These are phyloP conservation scores for Syrphus vitripennis DNA, from an alignment of 2,888 invertebrate species.

Conservation along the genomic window DNA sequence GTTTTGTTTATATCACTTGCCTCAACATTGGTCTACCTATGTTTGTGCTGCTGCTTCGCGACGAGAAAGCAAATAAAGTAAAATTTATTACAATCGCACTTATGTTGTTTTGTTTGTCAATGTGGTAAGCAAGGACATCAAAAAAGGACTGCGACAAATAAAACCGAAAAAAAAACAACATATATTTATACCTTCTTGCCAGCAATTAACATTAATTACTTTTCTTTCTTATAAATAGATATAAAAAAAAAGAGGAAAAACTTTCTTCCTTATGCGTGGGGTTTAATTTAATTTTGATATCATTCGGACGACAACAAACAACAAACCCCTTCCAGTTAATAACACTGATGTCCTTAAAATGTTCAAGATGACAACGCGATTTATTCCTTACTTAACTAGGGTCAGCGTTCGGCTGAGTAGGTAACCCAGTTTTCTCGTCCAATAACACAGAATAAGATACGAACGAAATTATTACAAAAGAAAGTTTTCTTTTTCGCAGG, in stretches of 20 bases:
- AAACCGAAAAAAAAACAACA: background rate
- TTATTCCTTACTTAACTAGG: slow-evolving; percentile 36
- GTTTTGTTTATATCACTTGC: background rate
- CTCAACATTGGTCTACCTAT: background rate
- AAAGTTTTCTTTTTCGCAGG: slow-evolving; percentile 6
- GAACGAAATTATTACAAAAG: slow-evolving; percentile 24
- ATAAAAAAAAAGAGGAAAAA: background rate
- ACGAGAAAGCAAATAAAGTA: slow-evolving; percentile 40
- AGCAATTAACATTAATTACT: slow-evolving; percentile 27
- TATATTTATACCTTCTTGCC: too few relatives aligned
- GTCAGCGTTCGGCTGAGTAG: slow-evolving; percentile 37
- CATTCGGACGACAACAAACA: background rate
- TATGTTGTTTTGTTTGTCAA: slow-evolving; percentile 42
- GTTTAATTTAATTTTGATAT: background rate
- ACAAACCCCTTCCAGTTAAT: background rate
- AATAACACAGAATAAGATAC: slow-evolving; percentile 8
- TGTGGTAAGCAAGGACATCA: slow-evolving; percentile 1
- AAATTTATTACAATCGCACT: slow-evolving; percentile 65
- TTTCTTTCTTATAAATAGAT: background rate
- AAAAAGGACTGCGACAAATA: background rate
- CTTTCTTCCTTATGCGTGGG: background rate
- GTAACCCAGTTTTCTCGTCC: slow-evolving; percentile 37
- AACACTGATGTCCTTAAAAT: slow-evolving; percentile 5
- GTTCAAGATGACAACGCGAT: slow-evolving; percentile 11
- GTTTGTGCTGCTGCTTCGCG: background rate